Base-by-base conservation (phyloP, 2,888 invertebrate genomes). In the Drosophila diplacantha region DNA sequence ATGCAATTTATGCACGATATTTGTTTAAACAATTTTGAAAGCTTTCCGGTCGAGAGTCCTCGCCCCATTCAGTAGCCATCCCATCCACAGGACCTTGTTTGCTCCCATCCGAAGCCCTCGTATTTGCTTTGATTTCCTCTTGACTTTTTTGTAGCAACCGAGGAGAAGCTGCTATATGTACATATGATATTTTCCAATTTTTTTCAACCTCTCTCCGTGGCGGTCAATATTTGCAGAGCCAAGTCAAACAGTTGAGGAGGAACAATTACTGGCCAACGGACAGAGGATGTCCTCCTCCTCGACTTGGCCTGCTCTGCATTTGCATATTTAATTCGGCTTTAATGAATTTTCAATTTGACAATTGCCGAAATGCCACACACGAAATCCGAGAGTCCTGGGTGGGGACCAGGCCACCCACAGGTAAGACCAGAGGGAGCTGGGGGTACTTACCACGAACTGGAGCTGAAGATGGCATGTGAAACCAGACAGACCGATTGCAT, bases 281-380 rank as follows among this genome's bases (percentile, higher is more conserved):
- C n/a, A n/a, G 18, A 56, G 41, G 24, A 41, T 41, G 24, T 70
- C 52, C 73, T 54, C 52, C 75, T 54, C 62, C 63, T 75, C 65
- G 68, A 71, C 50, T 74, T 74, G 57, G 41, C n/a, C 38, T 49
- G 29, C 54, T 37, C 60, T 44, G 63, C 55, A 72, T 69, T 79
- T 79, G 71, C 75, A 83, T 76, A 77, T 83, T 79, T 86, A 83
- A 86, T 82, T 85, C 75, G 80, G 72, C 79, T 86, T 85, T 84
- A 85, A 85, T 85, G 84, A 85, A 85, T 85, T 86, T 86, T 79
- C 81, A 84, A 84, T 75, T 76, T 78, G 78, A 79, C 81, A 85
- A 82, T 81, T 79, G 77, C 69, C 66, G 71, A 73, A 81, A 76
- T 74, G 70, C 72, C 70, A 65, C 83, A 75, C 81, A 74, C 68